Evolutionary conservation across 1,140 invertebrate species (phyloP), one percentile per base, ranked within the genome.

Genomic region (Heliothis virescens): DNA sequence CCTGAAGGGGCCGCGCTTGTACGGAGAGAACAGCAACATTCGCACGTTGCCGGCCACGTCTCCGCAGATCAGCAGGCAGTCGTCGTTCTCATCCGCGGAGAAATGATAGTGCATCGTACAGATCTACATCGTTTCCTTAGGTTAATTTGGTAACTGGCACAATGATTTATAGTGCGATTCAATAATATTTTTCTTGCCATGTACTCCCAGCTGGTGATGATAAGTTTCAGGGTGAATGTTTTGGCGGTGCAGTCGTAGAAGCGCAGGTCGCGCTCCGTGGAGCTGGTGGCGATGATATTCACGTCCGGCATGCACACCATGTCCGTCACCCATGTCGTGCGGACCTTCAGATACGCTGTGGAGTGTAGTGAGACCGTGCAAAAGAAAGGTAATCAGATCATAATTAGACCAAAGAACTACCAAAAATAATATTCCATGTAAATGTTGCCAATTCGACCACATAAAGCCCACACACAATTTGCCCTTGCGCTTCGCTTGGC

Each of bases 201-300:
- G 81, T 94, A 94, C 5, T 96, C 95, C 84, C 96, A 90, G 55
- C 95, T 96, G 9, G 94, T 95, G 41, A 96, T 95, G 10, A 96
- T 91, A 50, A 97, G 95, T 71, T 96, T 95, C 12, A 97, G 88
- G 29, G 96, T 96, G 87, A 97, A 97, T 55, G 96, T 97, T 29
- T 95, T 96, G 7, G 96, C 96, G 1, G 96, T 96, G 13, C 96
- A 96, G 84, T 97, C 97, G 85, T 97, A 97, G 90, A 97, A 97
- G 81, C 96, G 94, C 12, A 97, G 85, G 86, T 97, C 96, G 1
- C 96, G 89, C 89, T 97, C 96, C 3, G 96, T 96, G 2, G 96
- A 96, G 74, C 96, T 96, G 7, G 96, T 96, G 76, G 96, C 96
- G 3, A 97, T 92, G 60, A 97, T 95, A 85, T 96, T 96, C 15